These are phyloP conservation scores for Ennomos fuscantarius DNA, from an alignment of 2,888 invertebrate genomes.

Conservation along the genomic window DNA sequence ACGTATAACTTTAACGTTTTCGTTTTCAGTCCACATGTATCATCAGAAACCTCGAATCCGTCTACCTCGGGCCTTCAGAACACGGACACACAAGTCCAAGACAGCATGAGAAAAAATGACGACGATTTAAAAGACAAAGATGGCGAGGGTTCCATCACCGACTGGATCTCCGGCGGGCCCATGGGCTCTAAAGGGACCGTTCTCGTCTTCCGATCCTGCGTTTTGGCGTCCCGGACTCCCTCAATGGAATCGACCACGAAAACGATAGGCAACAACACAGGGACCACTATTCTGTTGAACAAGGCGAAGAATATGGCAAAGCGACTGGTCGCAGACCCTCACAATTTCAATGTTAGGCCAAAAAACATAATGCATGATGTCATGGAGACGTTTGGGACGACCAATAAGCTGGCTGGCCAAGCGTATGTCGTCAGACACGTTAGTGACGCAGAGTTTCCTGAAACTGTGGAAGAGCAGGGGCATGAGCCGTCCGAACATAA, in stretches of 20 bases:
- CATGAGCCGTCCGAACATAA: constrained; percentile 66
- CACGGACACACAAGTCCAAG: constrained; percentile 50
- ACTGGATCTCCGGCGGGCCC: constrained; percentile 86
- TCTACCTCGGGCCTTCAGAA: constrained; percentile 77
- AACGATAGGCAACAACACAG: constrained; percentile 72
- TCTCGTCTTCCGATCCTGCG: constrained; percentile 88
- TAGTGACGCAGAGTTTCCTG: constrained; percentile 65
- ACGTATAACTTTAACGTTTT: neutral
- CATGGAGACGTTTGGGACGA: constrained; percentile 77
- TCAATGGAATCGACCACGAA: constrained; percentile 78
- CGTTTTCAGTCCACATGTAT: constrained; percentile 80
- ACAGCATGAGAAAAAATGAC: constrained; percentile 77
- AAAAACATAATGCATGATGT: constrained; percentile 81
- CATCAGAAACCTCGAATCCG: constrained; percentile 74
- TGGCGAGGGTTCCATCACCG: constrained; percentile 66
- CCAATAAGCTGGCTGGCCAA: constrained; percentile 58
- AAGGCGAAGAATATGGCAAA: constrained; percentile 80
- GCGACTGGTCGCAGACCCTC: constrained; percentile 73
- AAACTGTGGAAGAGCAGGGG: constrained; percentile 66
- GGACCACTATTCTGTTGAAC: constrained; percentile 72
- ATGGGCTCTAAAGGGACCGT: constrained; percentile 87
- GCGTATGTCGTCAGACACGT: constrained; percentile 75
- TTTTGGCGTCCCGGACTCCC: constrained; percentile 79
- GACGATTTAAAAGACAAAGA: constrained; percentile 60
- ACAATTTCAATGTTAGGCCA: constrained; percentile 69